Evolutionary conservation across 2,888 invertebrate genomes (phyloP).

Genomic region (Sympetrum striolatum): DNA sequence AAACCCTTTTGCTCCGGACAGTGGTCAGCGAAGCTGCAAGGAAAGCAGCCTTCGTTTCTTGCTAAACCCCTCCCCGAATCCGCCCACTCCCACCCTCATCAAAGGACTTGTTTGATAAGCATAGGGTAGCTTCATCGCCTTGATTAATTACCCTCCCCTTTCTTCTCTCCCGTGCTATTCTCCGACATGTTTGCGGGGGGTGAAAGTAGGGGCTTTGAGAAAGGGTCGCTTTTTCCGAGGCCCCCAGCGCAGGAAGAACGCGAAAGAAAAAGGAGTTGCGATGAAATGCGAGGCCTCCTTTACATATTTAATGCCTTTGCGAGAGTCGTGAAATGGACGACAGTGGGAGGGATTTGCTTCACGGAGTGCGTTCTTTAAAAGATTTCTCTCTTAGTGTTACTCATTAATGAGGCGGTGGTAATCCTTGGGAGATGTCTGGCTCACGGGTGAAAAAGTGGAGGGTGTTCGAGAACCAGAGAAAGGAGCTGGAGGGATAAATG

Average conservation of each 20-base stretch:
- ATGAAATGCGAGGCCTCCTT: too few species aligned
- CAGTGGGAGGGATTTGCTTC: too few species aligned
- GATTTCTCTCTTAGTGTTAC: not conserved
- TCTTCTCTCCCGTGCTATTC: not conserved
- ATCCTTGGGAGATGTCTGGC: too few species aligned
- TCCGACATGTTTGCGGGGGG: not conserved
- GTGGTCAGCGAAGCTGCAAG: conserved; percentile 37
- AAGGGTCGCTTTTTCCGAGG: not conserved
- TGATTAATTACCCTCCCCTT: conserved; percentile 38
- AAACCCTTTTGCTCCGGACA: conserved; percentile 29
- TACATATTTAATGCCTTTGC: too few species aligned
- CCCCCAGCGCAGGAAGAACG: too few species aligned
- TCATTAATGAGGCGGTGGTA: too few species aligned
- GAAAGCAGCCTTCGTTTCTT: not conserved
- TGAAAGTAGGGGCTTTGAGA: not conserved
- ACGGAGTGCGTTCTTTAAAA: not conserved
- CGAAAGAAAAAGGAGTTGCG: too few species aligned
- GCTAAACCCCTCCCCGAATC: not conserved
- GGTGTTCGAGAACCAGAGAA: too few species aligned
- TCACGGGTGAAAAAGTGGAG: too few species aligned
- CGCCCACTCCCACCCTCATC: conserved; percentile 4
- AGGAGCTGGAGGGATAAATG: too few species aligned
- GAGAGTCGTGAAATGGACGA: too few species aligned
- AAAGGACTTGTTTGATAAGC: conserved; percentile 44
- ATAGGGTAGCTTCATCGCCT: conserved; percentile 40